A percentile compares a stretch with the other conserved stretches of the same genome.
Evolutionary conservation across 2,113 vertebrate genomes (phyloP).

Genomic region (Neodontobutis hainanensis): DNA sequence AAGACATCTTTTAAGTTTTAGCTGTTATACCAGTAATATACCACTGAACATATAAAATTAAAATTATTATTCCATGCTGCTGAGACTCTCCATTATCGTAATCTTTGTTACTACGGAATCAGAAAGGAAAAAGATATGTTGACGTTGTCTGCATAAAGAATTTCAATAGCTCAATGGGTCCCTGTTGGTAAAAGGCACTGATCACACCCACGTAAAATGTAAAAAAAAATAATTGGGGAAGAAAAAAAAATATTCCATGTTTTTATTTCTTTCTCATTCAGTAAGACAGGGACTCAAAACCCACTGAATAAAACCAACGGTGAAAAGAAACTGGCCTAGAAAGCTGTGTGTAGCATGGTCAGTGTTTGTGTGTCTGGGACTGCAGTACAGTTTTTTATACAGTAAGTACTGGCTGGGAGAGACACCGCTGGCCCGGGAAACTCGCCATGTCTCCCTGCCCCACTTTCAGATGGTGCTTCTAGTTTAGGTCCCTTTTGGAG

Average conservation of each 20-base stretch:
- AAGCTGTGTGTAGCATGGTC: constrained; percentile 44
- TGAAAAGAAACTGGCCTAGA: constrained; percentile 50
- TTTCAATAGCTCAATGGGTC: constrained; percentile 13
- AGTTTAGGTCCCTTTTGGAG: constrained; percentile 25
- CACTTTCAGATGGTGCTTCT: constrained; percentile 51
- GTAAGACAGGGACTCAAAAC: constrained; percentile 34
- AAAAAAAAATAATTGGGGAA: constrained; percentile 9
- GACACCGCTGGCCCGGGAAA: constrained; percentile 36
- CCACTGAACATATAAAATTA: too few species aligned
- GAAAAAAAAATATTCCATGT: constrained; percentile 17
- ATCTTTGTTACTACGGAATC: constrained; percentile 7
- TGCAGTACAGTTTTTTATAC: too few species aligned
- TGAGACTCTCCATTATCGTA: background rate
- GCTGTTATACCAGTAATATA: too few species aligned
- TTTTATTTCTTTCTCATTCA: constrained; percentile 42
- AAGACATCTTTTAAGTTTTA: too few species aligned
- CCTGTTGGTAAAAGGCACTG: constrained; percentile 12
- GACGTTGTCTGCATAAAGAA: constrained; percentile 12
- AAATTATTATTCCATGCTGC: background rate
- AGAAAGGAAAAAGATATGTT: background rate
- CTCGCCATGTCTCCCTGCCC: constrained; percentile 51
- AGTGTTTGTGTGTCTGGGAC: constrained; percentile 49
- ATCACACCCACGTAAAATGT: constrained; percentile 29
- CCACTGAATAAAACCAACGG: constrained; percentile 38
- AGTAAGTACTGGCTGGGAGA: constrained; percentile 44